Evolutionary conservation across 2,113 vertebrate species (phyloP).

Genomic region (Psephotus haematonotus): DNA sequence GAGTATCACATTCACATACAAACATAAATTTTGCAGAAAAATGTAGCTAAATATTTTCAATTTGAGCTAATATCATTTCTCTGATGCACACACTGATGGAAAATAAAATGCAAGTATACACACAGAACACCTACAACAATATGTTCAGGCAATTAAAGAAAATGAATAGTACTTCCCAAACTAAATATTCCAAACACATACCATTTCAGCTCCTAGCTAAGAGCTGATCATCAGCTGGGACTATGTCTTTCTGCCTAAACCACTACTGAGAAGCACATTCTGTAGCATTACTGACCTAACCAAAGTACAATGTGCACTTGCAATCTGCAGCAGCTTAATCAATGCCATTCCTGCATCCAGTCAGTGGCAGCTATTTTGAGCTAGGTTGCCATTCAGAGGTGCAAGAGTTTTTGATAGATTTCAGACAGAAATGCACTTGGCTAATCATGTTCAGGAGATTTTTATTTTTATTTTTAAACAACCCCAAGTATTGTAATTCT

Average conservation of each 20-base stretch:
- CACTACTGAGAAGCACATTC: background rate
- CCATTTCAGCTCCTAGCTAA: background rate
- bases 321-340: background rate
- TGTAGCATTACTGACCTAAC: background rate
- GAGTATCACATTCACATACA: background rate
- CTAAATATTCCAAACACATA: slow-evolving; percentile 13
- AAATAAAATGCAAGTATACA: slow-evolving; percentile 57
- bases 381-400: background rate
- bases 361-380: background rate
- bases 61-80: slow-evolving; percentile 33
- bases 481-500: background rate
- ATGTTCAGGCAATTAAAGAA: slow-evolving; percentile 68
- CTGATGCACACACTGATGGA: background rate
- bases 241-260: background rate
- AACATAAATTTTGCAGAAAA: slow-evolving; percentile 8
- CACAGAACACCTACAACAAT: slow-evolving; percentile 71
- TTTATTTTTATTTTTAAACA: background rate
- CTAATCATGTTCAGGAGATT: background rate
- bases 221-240: background rate
- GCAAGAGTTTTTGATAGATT: background rate
- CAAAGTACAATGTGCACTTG: background rate
- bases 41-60: slow-evolving; percentile 50
- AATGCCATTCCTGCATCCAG: background rate
- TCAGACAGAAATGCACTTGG: background rate
- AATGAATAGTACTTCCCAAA: slow-evolving; percentile 45